phyloP scores from a whole-genome alignment of 2,113 vertebrate genomes.

The Zosterops japonicus region DNA sequence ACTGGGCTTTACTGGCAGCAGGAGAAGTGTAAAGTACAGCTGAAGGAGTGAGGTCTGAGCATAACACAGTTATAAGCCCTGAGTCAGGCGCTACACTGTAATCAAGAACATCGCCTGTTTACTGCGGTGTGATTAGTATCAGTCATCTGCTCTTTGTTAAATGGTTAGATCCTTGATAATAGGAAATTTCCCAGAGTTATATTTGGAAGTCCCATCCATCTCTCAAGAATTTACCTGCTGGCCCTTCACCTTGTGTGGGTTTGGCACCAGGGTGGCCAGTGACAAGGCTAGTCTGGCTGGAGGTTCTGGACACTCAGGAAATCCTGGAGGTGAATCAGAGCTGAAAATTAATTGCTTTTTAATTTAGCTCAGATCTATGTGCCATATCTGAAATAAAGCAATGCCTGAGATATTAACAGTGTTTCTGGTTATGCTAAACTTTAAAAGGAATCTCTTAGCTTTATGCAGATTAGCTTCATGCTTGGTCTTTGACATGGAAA shows the following conservation, averaged over 20 bases:
- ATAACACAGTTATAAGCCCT: conserved; percentile 1
- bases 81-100: background rate
- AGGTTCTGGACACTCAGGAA: background rate
- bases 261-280: background rate
- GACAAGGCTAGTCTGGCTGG: fast-evolving
- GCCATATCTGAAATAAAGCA: background rate
- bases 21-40: background rate
- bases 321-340: background rate
- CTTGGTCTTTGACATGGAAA: background rate
- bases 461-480: background rate
- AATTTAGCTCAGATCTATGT: background rate
- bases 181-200: conserved; percentile 23
- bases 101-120: background rate
- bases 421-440: background rate
- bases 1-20: background rate
- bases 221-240: conserved; percentile 16
- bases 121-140: conserved; percentile 20
- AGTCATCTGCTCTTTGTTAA: conserved; percentile 24
- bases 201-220: background rate
- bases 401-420: background rate
- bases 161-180: conserved; percentile 18
- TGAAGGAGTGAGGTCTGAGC: background rate
- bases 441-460: background rate
- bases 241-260: background rate
- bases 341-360: background rate